Base-by-base conservation (phyloP, 2,113 vertebrate species). In the Chitala chitala region DNA sequence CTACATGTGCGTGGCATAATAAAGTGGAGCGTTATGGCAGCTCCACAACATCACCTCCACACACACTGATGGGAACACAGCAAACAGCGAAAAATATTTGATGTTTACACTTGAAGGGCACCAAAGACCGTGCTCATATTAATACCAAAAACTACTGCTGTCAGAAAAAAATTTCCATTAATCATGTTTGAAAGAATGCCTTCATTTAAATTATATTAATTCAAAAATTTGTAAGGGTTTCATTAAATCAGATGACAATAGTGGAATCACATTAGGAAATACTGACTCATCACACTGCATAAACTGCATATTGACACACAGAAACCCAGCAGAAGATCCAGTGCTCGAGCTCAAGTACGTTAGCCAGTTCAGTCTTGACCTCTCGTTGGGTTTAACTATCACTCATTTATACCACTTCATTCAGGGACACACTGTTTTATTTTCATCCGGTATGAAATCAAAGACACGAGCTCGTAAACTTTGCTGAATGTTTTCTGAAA, bases 201-300 rank as follows among this genome's bases (percentile, higher is more conserved):
- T 48, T 68, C n/a, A 29, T 31, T 51, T 33, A 10, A 53, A 51
- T 69, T 48, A 26, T 48, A 69, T 69, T 1, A 59, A 58, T 46
- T 33, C n/a, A 48, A 61, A 6, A 40, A 15, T 42, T 26, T 15
- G 24, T 31, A 33, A 73, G 63, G 44, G 20, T 51, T 63, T 73
- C 40, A 63, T 48, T 48, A 64, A 59, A 72, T n/a, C n/a, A 59
- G 24, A 51, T 51, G n/a, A 51, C 48, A 69, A 69, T n/a, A 50
- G 26, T 17, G 8, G 26, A 20, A 50, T 50, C 46, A 24, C 66
- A 69, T 51, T 69, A 44, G 20, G 48, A 29, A 7, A 72, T 44
- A 58, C 54, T 59, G 40, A 29, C 55, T 20, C n/a, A 36, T 29
- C 26, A 50, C 3, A 38, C 56, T 29, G 29, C 4, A 63, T 7